Evolutionary conservation across 2,797 vertebrate genomes (phyloP).

Genomic region (Gobionotothen gibberifrons): DNA sequence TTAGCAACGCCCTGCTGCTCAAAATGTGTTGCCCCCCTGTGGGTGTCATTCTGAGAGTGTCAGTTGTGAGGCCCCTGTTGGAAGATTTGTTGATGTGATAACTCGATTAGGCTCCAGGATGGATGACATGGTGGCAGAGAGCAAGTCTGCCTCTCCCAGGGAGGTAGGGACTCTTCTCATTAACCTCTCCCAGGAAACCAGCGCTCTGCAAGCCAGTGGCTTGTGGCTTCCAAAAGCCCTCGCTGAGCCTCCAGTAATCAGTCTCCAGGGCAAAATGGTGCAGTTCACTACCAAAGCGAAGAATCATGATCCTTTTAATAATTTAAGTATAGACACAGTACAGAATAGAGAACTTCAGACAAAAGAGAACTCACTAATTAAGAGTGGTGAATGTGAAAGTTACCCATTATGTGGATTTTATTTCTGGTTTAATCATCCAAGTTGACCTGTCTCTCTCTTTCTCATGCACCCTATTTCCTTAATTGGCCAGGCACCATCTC

Average conservation of each 20-base stretch:
- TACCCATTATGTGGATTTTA: conserved; percentile 71
- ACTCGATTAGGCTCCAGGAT: conserved; percentile 87
- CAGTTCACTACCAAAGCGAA: conserved; percentile 59
- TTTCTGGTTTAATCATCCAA: conserved; percentile 63
- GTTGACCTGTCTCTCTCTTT: conserved; percentile 23
- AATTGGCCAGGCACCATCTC: conserved; percentile 69
- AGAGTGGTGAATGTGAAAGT: conserved; percentile 62
- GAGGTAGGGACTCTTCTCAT: conserved; percentile 60
- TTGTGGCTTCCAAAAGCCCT: conserved; percentile 68
- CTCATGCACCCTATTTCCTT: conserved; percentile 52
- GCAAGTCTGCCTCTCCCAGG: conserved; percentile 62
- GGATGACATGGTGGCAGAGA: conserved; percentile 72
- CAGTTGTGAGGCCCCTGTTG: conserved; percentile 77
- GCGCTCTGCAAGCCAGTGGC: conserved; percentile 64
- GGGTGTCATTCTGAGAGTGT: conserved; percentile 85
- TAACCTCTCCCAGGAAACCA: conserved; percentile 72
- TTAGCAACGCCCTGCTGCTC: conserved; percentile 89
- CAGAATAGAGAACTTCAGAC: conserved; percentile 55
- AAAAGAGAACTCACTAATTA: conserved; percentile 74
- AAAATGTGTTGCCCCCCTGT: conserved; percentile 91
- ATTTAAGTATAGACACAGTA: conserved; percentile 54
- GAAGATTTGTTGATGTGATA: conserved; percentile 91
- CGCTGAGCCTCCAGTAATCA: conserved; percentile 60
- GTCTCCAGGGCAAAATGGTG: conserved; percentile 48
- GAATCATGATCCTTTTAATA: conserved; percentile 65